Evolutionary conservation across 2,888 invertebrate genomes (phyloP), one percentile per base, ranked within the genome.

Genomic region (Meteorus cinctellus): DNA sequence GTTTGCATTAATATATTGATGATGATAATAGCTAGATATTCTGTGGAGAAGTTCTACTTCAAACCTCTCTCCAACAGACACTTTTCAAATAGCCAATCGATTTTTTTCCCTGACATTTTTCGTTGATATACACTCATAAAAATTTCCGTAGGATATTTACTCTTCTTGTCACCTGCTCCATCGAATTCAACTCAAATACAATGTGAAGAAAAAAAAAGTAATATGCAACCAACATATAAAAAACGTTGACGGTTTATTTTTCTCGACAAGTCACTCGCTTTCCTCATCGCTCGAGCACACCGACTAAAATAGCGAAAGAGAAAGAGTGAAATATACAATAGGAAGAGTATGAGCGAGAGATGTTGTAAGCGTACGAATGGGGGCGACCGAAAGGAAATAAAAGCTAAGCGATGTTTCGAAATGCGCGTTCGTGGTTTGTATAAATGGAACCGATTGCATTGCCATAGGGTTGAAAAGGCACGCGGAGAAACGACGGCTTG

Each of bases 391-490:
- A 19, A 55, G 55, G 10, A 55, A 55, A 19, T 19, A 19, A 19
- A 55, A 55, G 41, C 41, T 41, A 41, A 41, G 19, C 36, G 70
- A 60, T 41, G 70, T 70, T 60, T 70, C 55, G 59, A 70, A 68
- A 69, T 69, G 55, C 69, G 31, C n/a, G 27, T 6, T 65, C n/a
- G 41, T 59, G 36, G 59, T 14, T 27, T 24, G 41, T 41, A 70
- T 59, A 60, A 70, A 70, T 59, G 59, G 36, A 36, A 36, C 36
- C 36, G 70, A 70, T 34, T 70, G 70, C 70, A 59, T 24, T 55
- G 55, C 2, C 10, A 6, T 24, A 55, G 55, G 55, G 55, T 55
- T 55, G 55, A 55, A 55, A 19, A 55, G 55, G 55, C 19, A 55
- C 19, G 65, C 34, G n/a, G 65, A 65, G 36, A 12, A 36, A 36